Evolutionary conservation across 2,113 vertebrate species (phyloP).

Genomic region (Tragelaphus imberbis): DNA sequence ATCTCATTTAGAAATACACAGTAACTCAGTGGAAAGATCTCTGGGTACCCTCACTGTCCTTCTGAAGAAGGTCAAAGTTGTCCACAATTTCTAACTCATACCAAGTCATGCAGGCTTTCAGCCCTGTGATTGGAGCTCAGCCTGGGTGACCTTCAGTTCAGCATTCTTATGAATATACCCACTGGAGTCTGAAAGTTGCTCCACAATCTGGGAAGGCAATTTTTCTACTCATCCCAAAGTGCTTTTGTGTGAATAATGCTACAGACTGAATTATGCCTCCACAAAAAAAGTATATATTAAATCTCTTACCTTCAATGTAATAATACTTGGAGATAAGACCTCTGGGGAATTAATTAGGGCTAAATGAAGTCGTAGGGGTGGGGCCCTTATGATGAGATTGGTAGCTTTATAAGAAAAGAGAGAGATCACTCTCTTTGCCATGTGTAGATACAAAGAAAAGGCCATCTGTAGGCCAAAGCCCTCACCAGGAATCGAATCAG

Average conservation of each 20-base stretch:
- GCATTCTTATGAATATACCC: not conserved
- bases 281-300: not conserved
- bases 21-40: not conserved
- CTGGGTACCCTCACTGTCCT: not conserved
- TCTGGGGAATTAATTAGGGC: not conserved
- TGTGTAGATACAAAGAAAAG: not conserved
- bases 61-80: not conserved
- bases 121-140: not conserved
- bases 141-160: not conserved
- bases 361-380: not conserved
- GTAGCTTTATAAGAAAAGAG: not conserved
- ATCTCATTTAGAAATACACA: not conserved
- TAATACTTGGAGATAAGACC: not conserved
- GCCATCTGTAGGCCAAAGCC: rapidly evolving
- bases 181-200: not conserved
- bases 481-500: not conserved
- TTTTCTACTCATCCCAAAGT: not conserved
- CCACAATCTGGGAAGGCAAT: not conserved
- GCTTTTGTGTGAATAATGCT: not conserved
- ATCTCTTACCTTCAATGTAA: not conserved
- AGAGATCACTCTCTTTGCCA: not conserved
- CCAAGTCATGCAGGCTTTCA: not conserved
- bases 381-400: not conserved
- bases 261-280: not conserved
- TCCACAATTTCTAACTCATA: not conserved